Base-by-base conservation (phyloP, 2,797 vertebrate species). In the Gouania willdenowi region DNA sequence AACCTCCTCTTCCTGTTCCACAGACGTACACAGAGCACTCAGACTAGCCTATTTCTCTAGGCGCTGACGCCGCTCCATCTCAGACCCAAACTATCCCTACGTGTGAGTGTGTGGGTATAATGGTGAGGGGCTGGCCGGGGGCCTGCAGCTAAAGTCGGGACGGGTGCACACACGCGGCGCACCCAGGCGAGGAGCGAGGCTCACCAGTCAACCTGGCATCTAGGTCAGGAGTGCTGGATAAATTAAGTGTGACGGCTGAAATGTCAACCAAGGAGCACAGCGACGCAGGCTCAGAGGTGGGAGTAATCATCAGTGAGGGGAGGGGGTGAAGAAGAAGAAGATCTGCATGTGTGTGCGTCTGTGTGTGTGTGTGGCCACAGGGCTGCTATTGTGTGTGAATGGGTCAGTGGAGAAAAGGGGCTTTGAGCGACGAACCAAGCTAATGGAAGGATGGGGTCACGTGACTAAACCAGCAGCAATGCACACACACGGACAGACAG, bases 341-440 rank as follows among this genome's bases (percentile, higher is more conserved):
- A 49, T 34, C 26, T 64, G 52, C 50, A 54, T 19, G 40, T 37
- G 30, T 35, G 27, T 23, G 21, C 23, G 21, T 33, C 22, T 47
- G 54, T 35, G 48, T 41, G 52, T 56, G 50, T 45, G 60, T 53
- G 60, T 49, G 58, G 44, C 71, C 72, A 83, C 57, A 80, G 74
- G 78, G 61, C 66, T 42, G 53, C 78, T 74, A 82, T 82, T 86
- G 82, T 87, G 65, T 69, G 55, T 77, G 84, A 85, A 82, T 79
- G 81, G 85, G 82, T 87, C 81, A 85, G 71, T 65, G 75, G 79
- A 87, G 82, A 87, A 84, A 82, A 81, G 66, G 63, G 64, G 79
- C 82, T 87, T 82, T 85, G 77, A 87, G 85, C 74, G 76, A 82
- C 83, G 81, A 84, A 84, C 86, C 79, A 83, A 87, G 79, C 86